Evolutionary conservation across 2,888 invertebrate genomes (phyloP).

Genomic region (Diogma glabrata): DNA sequence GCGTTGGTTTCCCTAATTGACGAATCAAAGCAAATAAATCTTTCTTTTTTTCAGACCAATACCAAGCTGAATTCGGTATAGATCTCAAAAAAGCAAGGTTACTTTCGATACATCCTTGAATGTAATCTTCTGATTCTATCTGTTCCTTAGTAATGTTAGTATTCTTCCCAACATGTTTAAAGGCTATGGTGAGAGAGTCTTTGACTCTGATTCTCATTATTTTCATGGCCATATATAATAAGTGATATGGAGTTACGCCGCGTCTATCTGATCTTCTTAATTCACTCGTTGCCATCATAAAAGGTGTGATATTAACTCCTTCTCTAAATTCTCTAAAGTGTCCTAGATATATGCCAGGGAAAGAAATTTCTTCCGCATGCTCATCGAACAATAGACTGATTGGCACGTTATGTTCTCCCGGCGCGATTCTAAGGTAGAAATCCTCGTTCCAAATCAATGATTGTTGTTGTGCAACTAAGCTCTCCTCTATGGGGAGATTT

Average conservation of each 20-base stretch:
- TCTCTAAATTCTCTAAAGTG: slow-evolving; percentile 24
- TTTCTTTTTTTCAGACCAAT: slow-evolving; percentile 7
- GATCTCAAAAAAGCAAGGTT: slow-evolving; percentile 26
- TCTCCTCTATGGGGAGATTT: no score
- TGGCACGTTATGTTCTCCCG: slow-evolving; percentile 24
- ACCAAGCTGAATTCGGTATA: slow-evolving; percentile 29
- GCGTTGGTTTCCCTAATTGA: background rate
- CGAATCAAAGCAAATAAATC: slow-evolving; percentile 9
- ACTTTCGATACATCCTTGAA: slow-evolving; percentile 14
- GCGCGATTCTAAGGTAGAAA: slow-evolving; percentile 25
- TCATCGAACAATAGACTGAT: slow-evolving; percentile 28
- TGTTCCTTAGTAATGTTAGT: slow-evolving; percentile 17
- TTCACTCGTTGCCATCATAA: slow-evolving; percentile 20
- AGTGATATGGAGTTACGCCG: slow-evolving; percentile 21
- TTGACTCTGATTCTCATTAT: slow-evolving; percentile 17
- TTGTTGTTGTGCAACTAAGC: no score
- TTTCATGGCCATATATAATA: slow-evolving; percentile 33
- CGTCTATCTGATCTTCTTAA: slow-evolving; percentile 18
- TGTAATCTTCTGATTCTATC: slow-evolving; percentile 15
- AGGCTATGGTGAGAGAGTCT: slow-evolving; percentile 16
- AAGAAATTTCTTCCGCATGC: slow-evolving; percentile 34
- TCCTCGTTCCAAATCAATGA: no score
- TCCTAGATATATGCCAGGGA: slow-evolving; percentile 33
- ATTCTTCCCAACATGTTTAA: slow-evolving; percentile 15
- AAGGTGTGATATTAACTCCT: slow-evolving; percentile 17